phyloP scores from a whole-genome alignment of 1,140 invertebrate genomes.

The Potamilus streckersoni region DNA sequence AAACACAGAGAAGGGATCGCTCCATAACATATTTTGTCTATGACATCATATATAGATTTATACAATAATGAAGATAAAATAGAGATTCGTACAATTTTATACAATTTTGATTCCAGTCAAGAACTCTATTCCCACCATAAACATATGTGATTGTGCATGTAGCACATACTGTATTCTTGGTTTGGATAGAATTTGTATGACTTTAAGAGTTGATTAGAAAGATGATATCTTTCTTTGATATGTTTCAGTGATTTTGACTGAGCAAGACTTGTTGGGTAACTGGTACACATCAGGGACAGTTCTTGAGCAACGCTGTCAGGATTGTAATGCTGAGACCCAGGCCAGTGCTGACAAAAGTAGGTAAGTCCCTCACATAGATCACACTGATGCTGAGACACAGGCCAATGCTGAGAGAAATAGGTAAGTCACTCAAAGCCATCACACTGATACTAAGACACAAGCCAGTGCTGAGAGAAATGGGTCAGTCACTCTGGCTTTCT shows the following conservation, averaged over 20 bases:
- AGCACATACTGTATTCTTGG: too few relatives aligned
- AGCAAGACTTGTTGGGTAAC: conserved; percentile 38
- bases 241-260: conserved; percentile 22
- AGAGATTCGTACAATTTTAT: too few relatives aligned
- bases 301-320: conserved; percentile 27
- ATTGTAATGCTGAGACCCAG: conserved; percentile 36
- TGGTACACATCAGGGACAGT: background rate
- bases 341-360: conserved; percentile 33
- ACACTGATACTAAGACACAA: background rate
- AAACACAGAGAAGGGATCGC: too few relatives aligned
- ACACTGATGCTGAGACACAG: background rate
- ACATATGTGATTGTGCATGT: too few relatives aligned
- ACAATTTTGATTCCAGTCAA: too few relatives aligned
- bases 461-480: background rate
- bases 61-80: too few relatives aligned
- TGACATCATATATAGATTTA: too few relatives aligned
- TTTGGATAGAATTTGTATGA: too few relatives aligned
- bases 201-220: too few relatives aligned
- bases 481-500: background rate
- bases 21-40: too few relatives aligned
- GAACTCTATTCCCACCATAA: too few relatives aligned
- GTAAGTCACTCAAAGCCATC: background rate
- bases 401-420: background rate
- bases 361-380: conserved; percentile 9
- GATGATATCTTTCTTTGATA: background rate